Conservation (phyloP, 1,140 invertebrate species). For the Leucophenga varia region DNA sequence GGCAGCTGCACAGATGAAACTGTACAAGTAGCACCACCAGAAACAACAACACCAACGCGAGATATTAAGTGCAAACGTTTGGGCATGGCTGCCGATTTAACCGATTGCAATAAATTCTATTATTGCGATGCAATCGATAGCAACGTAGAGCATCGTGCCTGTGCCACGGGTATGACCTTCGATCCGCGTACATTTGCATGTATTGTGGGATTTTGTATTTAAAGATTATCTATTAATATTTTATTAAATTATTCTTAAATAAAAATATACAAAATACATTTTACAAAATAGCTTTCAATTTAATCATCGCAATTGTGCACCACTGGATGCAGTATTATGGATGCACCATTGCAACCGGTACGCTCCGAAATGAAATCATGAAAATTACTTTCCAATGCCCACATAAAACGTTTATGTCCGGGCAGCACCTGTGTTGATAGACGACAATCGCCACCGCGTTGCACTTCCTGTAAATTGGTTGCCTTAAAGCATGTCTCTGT, state of each 20-base stretch:
- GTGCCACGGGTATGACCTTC: constrained; percentile 17
- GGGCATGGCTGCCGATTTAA: constrained; percentile 23
- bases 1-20: constrained; percentile 7
- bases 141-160: constrained; percentile 8
- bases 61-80: constrained; percentile 14
- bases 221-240: too few species aligned
- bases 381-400: constrained; percentile 67
- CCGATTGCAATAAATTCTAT: constrained; percentile 24
- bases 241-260: not conserved
- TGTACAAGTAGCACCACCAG: not conserved
- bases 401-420: constrained; percentile 62
- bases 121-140: constrained; percentile 14
- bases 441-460: constrained; percentile 62
- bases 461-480: constrained; percentile 62
- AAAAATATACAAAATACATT: constrained; percentile 21
- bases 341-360: constrained; percentile 62
- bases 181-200: constrained; percentile 14
- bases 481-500: constrained; percentile 60
- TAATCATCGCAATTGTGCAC: constrained; percentile 53
- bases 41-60: not conserved
- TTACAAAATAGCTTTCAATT: constrained; percentile 7
- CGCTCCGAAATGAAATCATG: constrained; percentile 63
- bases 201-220: constrained; percentile 19
- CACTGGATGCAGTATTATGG: constrained; percentile 60
- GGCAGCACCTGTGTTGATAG: constrained; percentile 64